Conservation (phyloP, 1,140 invertebrate genomes). For the Acromyrmex echinatior region DNA sequence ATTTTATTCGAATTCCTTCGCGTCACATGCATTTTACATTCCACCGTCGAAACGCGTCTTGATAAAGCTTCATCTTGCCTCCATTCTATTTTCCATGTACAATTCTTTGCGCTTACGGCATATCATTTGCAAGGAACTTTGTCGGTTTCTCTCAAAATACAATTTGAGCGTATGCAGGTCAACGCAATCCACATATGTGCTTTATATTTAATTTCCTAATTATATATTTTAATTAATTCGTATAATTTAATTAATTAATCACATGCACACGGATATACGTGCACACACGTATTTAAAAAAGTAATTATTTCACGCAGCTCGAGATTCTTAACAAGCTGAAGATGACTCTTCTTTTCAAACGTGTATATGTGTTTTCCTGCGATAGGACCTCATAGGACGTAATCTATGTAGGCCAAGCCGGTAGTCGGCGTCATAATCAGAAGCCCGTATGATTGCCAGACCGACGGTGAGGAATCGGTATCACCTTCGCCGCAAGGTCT, state of each 20-base stretch:
- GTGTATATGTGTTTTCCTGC: neutral
- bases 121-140: neutral
- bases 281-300: neutral
- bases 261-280: neutral
- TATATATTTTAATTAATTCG: conserved; percentile 22
- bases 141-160: neutral
- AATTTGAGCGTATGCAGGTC: neutral
- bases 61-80: conserved; percentile 23
- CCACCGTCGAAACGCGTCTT: conserved; percentile 7
- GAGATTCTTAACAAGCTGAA: neutral
- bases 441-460: conserved; percentile 80
- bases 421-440: conserved; percentile 77
- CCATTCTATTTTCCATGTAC: neutral
- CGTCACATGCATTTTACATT: conserved; percentile 43
- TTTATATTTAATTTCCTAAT: neutral
- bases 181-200: neutral
- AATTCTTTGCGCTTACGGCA: neutral
- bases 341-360: neutral
- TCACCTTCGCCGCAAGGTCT: conserved; percentile 82
- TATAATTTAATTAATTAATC: conserved; percentile 25
- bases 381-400: conserved; percentile 72
- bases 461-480: conserved; percentile 67
- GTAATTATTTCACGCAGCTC: conserved; percentile 3
- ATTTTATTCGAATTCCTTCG: conserved; percentile 63
- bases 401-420: conserved; percentile 84